Conservation (phyloP, 2,113 vertebrate species). For the Nibea albiflora region DNA sequence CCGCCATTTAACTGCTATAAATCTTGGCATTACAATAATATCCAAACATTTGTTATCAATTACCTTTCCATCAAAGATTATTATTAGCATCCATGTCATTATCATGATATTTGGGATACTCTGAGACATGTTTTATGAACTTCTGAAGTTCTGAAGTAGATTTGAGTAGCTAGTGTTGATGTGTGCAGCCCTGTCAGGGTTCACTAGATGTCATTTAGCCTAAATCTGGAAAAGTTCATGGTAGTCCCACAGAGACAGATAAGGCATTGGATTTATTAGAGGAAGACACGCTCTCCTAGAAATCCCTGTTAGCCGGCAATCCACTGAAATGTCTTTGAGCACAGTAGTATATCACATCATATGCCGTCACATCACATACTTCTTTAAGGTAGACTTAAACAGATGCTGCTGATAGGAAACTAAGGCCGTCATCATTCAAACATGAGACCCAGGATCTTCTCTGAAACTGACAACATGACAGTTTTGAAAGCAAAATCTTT, state of each 20-base stretch:
- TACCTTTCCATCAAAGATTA: slow-evolving; percentile 18
- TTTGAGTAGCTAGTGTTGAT: neutral
- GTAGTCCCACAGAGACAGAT: neutral
- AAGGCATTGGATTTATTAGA: slow-evolving; percentile 16
- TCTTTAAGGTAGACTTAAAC: neutral
- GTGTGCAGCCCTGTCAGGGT: neutral
- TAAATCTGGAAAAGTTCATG: slow-evolving; percentile 15
- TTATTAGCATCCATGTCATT: neutral
- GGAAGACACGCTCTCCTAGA: neutral
- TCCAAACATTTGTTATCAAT: slow-evolving; percentile 43
- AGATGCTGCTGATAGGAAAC: slow-evolving; percentile 4
- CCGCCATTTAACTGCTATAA: neutral
- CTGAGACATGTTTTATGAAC: slow-evolving; percentile 1
- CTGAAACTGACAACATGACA: slow-evolving; percentile 6
- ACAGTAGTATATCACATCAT: slow-evolving; percentile 5
- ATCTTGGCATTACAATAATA: neutral
- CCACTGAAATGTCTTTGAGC: neutral
- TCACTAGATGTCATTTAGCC: neutral
- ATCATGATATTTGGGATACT: neutral
- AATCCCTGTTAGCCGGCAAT: neutral
- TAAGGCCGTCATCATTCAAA: slow-evolving; percentile 14
- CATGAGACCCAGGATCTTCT: neutral
- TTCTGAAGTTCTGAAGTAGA: neutral
- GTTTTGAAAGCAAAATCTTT: slow-evolving; percentile 5
- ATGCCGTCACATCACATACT: neutral